Evolutionary conservation across 2,888 invertebrate genomes (phyloP).

Genomic region (Stenurella melanura): DNA sequence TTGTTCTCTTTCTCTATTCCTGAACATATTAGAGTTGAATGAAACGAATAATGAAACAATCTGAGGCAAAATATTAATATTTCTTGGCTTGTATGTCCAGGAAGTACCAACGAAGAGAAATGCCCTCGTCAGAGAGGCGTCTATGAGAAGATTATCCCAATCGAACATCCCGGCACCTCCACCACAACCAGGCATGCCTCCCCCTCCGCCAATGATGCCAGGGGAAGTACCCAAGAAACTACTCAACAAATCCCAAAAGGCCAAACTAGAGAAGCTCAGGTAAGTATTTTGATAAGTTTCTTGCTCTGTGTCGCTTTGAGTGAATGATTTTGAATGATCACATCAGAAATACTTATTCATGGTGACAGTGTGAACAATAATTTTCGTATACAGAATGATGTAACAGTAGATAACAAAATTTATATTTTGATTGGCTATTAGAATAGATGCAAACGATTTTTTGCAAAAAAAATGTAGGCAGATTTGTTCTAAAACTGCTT

Average conservation of each 20-base stretch:
- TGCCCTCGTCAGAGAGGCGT: slow-evolving; percentile 68
- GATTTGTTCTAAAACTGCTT: not conserved
- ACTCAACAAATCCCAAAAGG: slow-evolving; percentile 78
- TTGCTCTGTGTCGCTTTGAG: not conserved
- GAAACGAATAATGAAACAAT: no score
- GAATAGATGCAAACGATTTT: not conserved
- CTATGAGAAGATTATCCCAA: slow-evolving; percentile 65
- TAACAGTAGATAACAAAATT: not conserved
- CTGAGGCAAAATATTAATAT: not conserved
- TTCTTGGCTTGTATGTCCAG: slow-evolving; percentile 46
- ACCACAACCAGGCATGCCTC: slow-evolving; percentile 77
- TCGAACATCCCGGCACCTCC: slow-evolving; percentile 62
- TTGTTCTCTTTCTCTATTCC: no score
- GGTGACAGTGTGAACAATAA: not conserved
- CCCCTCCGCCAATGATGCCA: slow-evolving; percentile 82
- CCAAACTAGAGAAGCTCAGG: slow-evolving; percentile 83
- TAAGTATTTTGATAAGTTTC: slow-evolving; percentile 61
- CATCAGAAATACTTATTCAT: not conserved
- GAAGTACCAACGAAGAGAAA: slow-evolving; percentile 67
- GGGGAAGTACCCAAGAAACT: slow-evolving; percentile 75
- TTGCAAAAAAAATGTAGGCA: not conserved
- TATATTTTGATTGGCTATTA: not conserved
- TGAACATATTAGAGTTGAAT: no score
- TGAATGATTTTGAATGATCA: not conserved
- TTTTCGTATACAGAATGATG: no score